These are phyloP conservation scores for Nipponacmea schrenckii DNA, from an alignment of 2,888 invertebrate species.

Conservation along the genomic window DNA sequence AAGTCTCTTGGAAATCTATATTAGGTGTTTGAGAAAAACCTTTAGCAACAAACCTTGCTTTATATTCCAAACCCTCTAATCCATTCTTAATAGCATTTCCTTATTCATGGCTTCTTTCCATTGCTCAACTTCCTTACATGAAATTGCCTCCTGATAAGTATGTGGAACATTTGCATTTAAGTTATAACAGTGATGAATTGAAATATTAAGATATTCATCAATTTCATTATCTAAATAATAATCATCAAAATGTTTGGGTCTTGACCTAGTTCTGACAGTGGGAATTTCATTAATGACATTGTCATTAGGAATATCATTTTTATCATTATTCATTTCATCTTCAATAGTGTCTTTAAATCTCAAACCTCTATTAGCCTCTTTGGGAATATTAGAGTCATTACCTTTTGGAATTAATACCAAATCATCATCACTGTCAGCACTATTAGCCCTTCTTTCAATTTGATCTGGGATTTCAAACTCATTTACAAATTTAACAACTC, in stretches of 20 bases:
- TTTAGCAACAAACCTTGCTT: constrained; percentile 39
- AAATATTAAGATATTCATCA: no score
- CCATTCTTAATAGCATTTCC: constrained; percentile 33
- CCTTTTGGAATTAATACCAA: no score
- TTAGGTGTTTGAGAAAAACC: constrained; percentile 34
- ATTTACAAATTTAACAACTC: constrained; percentile 16
- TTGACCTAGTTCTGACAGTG: constrained; percentile 6
- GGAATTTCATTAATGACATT: background rate
- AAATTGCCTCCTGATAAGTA: constrained; percentile 28
- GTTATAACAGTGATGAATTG: no score
- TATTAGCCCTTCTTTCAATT: no score
- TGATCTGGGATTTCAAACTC: no score
- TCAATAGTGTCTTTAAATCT: no score
- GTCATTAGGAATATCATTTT: no score
- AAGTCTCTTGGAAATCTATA: constrained; percentile 42
- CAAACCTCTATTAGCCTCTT: no score
- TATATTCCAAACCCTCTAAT: constrained; percentile 33
- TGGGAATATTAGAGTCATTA: no score
- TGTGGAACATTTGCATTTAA: constrained; percentile 23
- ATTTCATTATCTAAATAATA: constrained; percentile 26
- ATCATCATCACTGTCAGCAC: no score
- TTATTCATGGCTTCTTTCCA: constrained; percentile 28
- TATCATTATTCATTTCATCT: no score
- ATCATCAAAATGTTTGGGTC: constrained; percentile 24
- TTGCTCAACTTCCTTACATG: constrained; percentile 17